Percentiles rank a stretch among this genome's conserved stretches.
Evolutionary conservation across 2,113 vertebrate genomes (phyloP).

Genomic region (Thalassarche chlororhynchos): DNA sequence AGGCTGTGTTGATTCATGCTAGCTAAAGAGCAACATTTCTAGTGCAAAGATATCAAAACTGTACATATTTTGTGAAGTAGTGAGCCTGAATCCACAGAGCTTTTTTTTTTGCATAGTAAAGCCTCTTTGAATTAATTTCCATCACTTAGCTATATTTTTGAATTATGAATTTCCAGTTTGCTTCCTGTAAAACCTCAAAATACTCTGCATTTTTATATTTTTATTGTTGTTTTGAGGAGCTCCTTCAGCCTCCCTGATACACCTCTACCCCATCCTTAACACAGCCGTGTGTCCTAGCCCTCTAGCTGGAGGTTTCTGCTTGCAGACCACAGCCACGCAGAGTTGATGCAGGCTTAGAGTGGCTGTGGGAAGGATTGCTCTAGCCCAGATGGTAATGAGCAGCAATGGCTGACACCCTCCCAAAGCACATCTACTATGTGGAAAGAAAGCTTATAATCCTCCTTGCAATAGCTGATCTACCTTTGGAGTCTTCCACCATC

Average conservation of each 20-base stretch:
- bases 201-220: background rate
- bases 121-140: background rate
- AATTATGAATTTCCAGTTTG: background rate
- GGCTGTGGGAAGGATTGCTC: background rate
- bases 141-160: background rate
- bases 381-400: background rate
- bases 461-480: background rate
- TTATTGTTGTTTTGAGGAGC: background rate
- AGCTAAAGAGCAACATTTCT: background rate
- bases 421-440: background rate
- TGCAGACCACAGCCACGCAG: accelerated
- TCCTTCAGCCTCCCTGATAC: background rate
- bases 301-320: background rate
- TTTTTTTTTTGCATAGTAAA: background rate
- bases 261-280: background rate
- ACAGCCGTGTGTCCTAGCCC: background rate
- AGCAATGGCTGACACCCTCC: background rate
- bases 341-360: background rate
- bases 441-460: background rate
- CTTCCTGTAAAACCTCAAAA: background rate
- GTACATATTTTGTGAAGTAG: background rate
- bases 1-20: background rate
- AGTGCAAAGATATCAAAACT: background rate
- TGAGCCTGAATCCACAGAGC: background rate
- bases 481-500: background rate